Percentiles rank a stretch among this genome's conserved stretches.
Evolutionary conservation across 2,888 invertebrate species (phyloP).

Genomic region (Xiphydria camelus): DNA sequence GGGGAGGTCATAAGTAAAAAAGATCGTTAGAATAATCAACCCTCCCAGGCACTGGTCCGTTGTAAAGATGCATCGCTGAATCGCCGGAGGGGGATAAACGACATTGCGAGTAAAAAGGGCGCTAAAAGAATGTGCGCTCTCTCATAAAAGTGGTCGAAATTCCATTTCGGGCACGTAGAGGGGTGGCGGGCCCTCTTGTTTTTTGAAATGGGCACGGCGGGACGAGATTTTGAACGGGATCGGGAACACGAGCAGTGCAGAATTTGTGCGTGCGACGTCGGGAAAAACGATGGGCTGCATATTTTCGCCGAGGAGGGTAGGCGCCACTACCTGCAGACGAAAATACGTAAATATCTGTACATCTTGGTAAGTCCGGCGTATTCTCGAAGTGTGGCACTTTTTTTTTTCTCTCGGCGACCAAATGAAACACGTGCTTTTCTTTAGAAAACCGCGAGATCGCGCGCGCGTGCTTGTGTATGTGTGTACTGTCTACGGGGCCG

Average conservation of each 20-base stretch:
- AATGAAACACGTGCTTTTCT: too few relatives aligned
- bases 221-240: slow-evolving; percentile 32
- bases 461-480: too few relatives aligned
- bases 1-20: slow-evolving; percentile 46
- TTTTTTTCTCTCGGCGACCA: too few relatives aligned
- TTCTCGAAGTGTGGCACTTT: too few relatives aligned
- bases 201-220: slow-evolving; percentile 39
- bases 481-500: too few relatives aligned
- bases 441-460: too few relatives aligned
- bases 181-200: too few relatives aligned
- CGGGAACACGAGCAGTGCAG: slow-evolving; percentile 60
- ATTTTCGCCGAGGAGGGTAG: slow-evolving; percentile 70
- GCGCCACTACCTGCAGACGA: slow-evolving; percentile 67
- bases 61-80: slow-evolving; percentile 22
- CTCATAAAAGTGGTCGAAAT: too few relatives aligned
- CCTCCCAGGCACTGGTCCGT: slow-evolving; percentile 21
- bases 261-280: slow-evolving; percentile 66
- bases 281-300: slow-evolving; percentile 63
- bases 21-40: slow-evolving; percentile 49
- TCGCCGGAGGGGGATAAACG: slow-evolving; percentile 1
- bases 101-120: neutral
- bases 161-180: neutral
- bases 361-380: slow-evolving; percentile 68
- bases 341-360: slow-evolving; percentile 70
- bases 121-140: neutral